Conservation (phyloP, 2,797 vertebrate genomes). For the Clarias laeviceps region DNA sequence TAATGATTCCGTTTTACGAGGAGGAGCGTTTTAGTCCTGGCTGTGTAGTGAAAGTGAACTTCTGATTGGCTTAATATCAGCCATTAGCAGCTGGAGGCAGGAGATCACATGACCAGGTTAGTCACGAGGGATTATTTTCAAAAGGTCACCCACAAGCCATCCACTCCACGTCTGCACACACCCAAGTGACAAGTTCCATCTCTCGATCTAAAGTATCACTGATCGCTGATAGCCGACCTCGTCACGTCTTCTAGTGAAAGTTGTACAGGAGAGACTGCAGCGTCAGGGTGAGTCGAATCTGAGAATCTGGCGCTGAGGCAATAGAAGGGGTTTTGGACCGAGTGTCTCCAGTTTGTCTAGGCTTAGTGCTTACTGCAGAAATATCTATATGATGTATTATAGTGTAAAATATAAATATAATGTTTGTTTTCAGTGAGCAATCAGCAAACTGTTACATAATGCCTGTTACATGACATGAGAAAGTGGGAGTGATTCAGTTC, state of each 20-base stretch:
- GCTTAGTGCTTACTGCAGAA: neutral
- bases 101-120: constrained; percentile 54
- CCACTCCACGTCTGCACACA: constrained; percentile 15
- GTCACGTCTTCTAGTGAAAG: neutral
- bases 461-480: neutral
- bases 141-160: constrained; percentile 8
- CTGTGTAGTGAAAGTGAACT: neutral
- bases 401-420: neutral
- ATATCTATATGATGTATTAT: neutral
- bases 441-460: neutral
- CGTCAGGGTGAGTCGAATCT: constrained; percentile 10
- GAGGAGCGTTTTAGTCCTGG: neutral
- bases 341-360: neutral
- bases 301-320: neutral
- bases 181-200: neutral
- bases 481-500: constrained; percentile 14
- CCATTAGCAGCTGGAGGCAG: constrained; percentile 35
- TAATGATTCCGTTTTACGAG: neutral
- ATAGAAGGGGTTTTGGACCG: neutral
- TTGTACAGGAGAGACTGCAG: neutral
- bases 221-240: neutral
- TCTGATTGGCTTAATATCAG: constrained; percentile 46
- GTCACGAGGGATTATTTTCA: constrained; percentile 44
- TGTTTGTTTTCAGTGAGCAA: neutral
- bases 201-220: neutral